Evolutionary conservation across 1,140 invertebrate species (phyloP).

Genomic region (Zophobas atratus): DNA sequence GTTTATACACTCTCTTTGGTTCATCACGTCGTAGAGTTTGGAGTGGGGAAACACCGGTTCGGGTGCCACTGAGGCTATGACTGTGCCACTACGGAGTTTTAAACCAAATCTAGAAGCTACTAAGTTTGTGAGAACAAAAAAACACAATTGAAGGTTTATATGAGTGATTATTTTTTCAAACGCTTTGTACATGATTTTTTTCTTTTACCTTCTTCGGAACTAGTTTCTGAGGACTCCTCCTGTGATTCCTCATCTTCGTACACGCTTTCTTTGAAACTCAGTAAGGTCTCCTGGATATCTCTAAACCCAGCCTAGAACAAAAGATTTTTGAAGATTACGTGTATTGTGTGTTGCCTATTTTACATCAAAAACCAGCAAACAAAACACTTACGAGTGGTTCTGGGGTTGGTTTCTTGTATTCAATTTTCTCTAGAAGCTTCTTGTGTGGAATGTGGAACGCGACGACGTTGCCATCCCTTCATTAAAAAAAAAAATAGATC

Average conservation of each 20-base stretch:
- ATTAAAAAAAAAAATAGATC: slow-evolving; percentile 57
- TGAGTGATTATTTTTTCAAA: neutral
- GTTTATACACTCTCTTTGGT: slow-evolving; percentile 73
- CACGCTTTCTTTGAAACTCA: slow-evolving; percentile 13
- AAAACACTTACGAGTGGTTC: slow-evolving; percentile 71
- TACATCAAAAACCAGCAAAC: neutral
- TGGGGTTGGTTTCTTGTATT: slow-evolving; percentile 68
- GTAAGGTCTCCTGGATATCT: slow-evolving; percentile 45
- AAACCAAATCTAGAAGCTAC: slow-evolving; percentile 43
- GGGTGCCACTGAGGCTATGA: slow-evolving; percentile 31
- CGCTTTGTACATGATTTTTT: neutral
- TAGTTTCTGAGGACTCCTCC: slow-evolving; percentile 2
- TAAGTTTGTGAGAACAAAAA: neutral
- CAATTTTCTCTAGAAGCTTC: slow-evolving; percentile 72
- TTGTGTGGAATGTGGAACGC: slow-evolving; percentile 74
- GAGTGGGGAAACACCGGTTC: slow-evolving; percentile 54
- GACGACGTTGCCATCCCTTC: slow-evolving; percentile 68
- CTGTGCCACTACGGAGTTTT: slow-evolving; percentile 40
- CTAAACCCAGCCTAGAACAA: slow-evolving; percentile 51
- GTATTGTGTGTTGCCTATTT: neutral
- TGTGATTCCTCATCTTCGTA: neutral
- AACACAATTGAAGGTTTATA: no score
- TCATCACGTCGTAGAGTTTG: slow-evolving; percentile 63
- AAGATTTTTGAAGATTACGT: neutral
- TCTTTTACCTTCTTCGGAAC: slow-evolving; percentile 18